Evolutionary conservation across 1,140 invertebrate species (phyloP), one percentile per base, ranked within the genome.

Genomic region (Pararge aegeria): DNA sequence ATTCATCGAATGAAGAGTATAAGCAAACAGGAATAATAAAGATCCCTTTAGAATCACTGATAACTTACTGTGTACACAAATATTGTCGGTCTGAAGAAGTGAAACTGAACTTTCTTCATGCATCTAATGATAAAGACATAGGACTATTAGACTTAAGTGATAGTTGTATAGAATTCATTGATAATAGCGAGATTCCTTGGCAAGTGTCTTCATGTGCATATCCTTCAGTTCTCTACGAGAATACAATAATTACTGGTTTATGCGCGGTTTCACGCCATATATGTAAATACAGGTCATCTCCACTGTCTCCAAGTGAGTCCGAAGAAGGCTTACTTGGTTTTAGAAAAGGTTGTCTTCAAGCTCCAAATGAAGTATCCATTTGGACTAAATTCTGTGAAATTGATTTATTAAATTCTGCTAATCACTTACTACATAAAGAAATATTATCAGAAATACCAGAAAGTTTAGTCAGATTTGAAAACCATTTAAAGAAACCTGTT

Each of bases 351-450:
- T 97, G 96, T 78, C 88, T 97, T 1, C 90, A 95, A 61, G 94
- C 96, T 7, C 96, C 95, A 66, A 94, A 95, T 12, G 96, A 98
- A 90, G 92, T 94, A 1, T 98, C 97, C 5, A 91, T 95, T 20
- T 98, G 97, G 97, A 98, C 97, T 0, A 95, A 95, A 72, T 97
- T 97, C 78, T 98, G 97, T 91, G 97, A 98, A 91, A 91, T 97
- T 15, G 95, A 97, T 78, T 87, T 97, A 12, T 90, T 94, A 27
- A 78, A 85, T 16, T 92, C 92, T 7, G 76, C 94, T 0, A 91
- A 91, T 63, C 61, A 80, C 21, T 34, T 82, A 44, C 12, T 86
- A 4, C 63, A 20, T 6, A 13, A 18, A 44, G 49, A 67, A 21
- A 12, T 63, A 29, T 21, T 80, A 29, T 51, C 69, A 15, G 64